A percentile compares a stretch with the other conserved stretches of the same genome.
phyloP scores from a whole-genome alignment of 92 coral and sea anemone species.

The Parazoanthus atlanticus region DNA sequence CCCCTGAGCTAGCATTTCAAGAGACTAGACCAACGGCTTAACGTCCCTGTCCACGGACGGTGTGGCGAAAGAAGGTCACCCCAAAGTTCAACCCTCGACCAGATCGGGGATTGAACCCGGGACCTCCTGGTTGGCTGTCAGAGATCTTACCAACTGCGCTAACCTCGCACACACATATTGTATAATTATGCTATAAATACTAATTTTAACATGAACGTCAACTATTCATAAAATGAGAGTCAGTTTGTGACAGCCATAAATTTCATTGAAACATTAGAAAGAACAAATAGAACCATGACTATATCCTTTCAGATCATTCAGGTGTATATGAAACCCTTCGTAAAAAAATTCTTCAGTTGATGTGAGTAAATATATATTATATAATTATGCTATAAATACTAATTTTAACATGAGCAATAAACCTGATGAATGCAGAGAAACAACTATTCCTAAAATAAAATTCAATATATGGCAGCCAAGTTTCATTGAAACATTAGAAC shows the following conservation, averaged over 20 bases:
- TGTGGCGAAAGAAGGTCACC: too few relatives aligned
- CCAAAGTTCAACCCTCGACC: too few relatives aligned
- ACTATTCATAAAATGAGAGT: too few relatives aligned
- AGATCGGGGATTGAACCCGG: too few relatives aligned
- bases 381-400: background rate
- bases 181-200: background rate
- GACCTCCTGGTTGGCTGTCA: too few relatives aligned
- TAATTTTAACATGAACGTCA: background rate
- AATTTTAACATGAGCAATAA: background rate
- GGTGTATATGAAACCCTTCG: background rate
- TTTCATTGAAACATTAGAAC: background rate
- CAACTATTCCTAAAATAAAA: constrained; percentile 1
- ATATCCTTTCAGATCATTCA: background rate
- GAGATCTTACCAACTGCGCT: too few relatives aligned
- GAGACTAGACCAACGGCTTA: too few relatives aligned
- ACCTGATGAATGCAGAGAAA: background rate
- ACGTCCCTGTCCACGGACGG: too few relatives aligned
- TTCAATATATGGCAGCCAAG: background rate
- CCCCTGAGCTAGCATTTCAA: too few relatives aligned
- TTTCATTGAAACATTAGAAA: background rate
- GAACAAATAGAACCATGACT: background rate
- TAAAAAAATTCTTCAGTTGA: background rate
- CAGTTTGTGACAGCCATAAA: too few relatives aligned
- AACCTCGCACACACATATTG: too few relatives aligned
- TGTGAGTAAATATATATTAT: background rate